Percentiles rank a stretch among this genome's conserved stretches.
Conservation (phyloP, 2,113 vertebrate species). For the Toxotes jaculatrix region DNA sequence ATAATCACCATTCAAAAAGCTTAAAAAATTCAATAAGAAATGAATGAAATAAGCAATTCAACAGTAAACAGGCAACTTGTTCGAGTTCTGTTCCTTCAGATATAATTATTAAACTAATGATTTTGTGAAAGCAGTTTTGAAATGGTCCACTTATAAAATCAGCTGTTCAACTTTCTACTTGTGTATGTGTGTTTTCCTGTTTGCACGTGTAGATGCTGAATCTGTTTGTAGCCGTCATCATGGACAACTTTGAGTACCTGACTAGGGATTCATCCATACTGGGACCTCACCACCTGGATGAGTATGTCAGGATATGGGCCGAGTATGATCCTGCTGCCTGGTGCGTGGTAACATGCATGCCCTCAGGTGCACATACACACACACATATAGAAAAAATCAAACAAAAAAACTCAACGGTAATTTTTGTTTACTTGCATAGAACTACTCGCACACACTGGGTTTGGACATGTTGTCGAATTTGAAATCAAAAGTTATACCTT, state of each 20-base stretch:
- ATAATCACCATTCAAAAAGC: background rate
- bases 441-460: background rate
- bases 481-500: background rate
- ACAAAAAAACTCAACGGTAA: too few species aligned
- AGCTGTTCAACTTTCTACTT: background rate
- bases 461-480: background rate
- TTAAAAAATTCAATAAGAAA: background rate
- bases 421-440: background rate
- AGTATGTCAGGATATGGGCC: conserved; percentile 99
- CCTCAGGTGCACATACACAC: conserved; percentile 34
- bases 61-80: background rate
- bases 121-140: conserved; percentile 6
- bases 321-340: conserved; percentile 99
- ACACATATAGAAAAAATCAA: conserved; percentile 3
- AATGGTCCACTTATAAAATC: background rate
- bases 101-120: background rate
- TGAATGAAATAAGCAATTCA: background rate
- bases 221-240: conserved; percentile 99
- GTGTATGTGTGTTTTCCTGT: conserved; percentile 31
- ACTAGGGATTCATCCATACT: conserved; percentile 98
- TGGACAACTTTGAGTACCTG: conserved; percentile 99
- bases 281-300: conserved; percentile 98
- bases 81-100: background rate
- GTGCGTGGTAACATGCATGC: conserved; percentile 85
- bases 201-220: conserved; percentile 91